Evolutionary conservation across 2,797 vertebrate species (phyloP).

Genomic region (Rhinichthys osculus): DNA sequence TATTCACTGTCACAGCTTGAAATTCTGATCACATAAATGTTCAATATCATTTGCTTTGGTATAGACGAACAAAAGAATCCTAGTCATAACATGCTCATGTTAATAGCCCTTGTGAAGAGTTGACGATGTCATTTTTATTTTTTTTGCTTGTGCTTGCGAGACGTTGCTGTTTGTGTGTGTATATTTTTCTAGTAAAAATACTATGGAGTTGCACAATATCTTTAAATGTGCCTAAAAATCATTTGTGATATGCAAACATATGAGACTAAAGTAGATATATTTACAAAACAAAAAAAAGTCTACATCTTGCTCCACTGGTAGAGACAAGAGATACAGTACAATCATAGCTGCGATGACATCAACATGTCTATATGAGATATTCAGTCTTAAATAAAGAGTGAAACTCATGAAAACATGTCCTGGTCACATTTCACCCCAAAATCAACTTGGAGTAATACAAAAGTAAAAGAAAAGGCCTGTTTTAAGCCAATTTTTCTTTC

Average conservation of each 20-base stretch:
- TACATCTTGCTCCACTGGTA: slow-evolving; percentile 57
- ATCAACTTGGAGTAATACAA: not conserved
- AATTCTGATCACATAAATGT: slow-evolving; percentile 61
- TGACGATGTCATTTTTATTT: slow-evolving; percentile 44
- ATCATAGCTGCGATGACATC: slow-evolving; percentile 66
- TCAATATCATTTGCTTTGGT: slow-evolving; percentile 59
- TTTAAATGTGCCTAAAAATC: slow-evolving; percentile 76
- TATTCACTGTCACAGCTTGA: slow-evolving; percentile 64
- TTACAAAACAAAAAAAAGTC: slow-evolving; percentile 60
- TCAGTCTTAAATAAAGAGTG: not conserved
- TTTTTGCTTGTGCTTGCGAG: slow-evolving; percentile 67
- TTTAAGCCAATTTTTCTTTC: not conserved
- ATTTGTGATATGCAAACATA: slow-evolving; percentile 64
- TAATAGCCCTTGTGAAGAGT: slow-evolving; percentile 58
- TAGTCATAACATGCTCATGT: slow-evolving; percentile 64
- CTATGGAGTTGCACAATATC: slow-evolving; percentile 77
- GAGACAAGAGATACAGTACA: not conserved
- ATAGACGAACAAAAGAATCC: slow-evolving; percentile 57
- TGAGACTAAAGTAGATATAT: slow-evolving; percentile 68
- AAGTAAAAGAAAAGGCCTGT: not conserved
- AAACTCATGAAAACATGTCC: not conserved
- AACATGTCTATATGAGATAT: slow-evolving; percentile 55
- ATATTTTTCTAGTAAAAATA: slow-evolving; percentile 75
- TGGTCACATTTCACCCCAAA: not conserved
- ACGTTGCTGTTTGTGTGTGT: slow-evolving; percentile 70